Evolutionary conservation across 1,140 invertebrate species (phyloP).

Genomic region (Bombus confusus): DNA sequence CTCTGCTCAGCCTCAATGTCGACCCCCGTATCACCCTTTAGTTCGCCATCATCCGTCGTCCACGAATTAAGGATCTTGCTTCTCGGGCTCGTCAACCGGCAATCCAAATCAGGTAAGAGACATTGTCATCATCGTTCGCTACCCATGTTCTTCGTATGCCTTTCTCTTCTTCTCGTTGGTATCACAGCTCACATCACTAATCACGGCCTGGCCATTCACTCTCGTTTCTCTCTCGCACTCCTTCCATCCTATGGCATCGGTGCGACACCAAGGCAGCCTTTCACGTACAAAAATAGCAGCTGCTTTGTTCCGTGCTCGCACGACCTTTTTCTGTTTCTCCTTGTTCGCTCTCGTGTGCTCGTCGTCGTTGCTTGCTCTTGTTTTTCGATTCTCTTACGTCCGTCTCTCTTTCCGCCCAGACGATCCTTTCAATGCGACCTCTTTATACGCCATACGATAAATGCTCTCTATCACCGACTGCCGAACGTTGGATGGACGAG

Average conservation of each 20-base stretch:
- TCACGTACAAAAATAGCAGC: constrained; percentile 66
- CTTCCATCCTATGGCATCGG: background rate
- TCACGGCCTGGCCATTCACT: background rate
- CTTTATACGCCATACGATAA: constrained; percentile 6
- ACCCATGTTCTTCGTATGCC: constrained; percentile 37
- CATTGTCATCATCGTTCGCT: constrained; percentile 57
- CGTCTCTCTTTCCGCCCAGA: constrained; percentile 2
- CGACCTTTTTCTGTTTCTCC: constrained; percentile 47
- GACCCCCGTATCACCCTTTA: background rate
- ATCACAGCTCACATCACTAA: background rate
- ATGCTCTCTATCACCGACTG: background rate
- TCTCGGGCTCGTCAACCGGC: constrained; percentile 35
- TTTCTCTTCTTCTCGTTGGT: background rate
- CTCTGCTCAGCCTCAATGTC: background rate
- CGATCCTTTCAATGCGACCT: constrained; percentile 17
- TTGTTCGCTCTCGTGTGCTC: background rate
- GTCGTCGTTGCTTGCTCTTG: constrained; percentile 42
- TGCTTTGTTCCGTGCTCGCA: constrained; percentile 58
- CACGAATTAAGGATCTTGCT: constrained; percentile 52
- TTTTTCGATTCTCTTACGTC: background rate
- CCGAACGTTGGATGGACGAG: too few relatives aligned
- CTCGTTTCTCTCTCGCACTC: background rate
- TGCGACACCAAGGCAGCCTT: constrained; percentile 45
- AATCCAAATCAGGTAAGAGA: constrained; percentile 58
- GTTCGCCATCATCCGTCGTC: constrained; percentile 37